Evolutionary conservation across 2,113 vertebrate species (phyloP).

Genomic region (Urocynchramus pylzowi): DNA sequence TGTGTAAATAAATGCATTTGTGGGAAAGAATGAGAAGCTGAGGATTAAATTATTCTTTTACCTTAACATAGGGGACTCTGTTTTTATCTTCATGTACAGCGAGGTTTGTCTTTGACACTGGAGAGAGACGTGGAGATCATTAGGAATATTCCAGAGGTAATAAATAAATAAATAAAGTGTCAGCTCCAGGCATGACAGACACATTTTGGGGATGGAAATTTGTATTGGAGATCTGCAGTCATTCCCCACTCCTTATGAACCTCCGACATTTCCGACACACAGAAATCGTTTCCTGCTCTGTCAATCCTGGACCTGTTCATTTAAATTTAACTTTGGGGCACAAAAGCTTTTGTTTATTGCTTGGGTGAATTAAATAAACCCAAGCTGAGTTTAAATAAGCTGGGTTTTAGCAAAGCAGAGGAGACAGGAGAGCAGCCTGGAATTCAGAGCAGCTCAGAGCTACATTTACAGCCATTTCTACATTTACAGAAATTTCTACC

Average conservation of each 20-base stretch:
- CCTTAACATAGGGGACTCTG: slow-evolving; percentile 88
- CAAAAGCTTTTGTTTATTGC: not conserved
- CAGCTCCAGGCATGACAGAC: not conserved
- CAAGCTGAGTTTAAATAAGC: too few relatives aligned
- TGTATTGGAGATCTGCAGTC: not conserved
- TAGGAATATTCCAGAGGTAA: not conserved
- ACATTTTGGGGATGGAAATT: not conserved
- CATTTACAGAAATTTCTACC: rapidly evolving
- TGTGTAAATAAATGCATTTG: not conserved
- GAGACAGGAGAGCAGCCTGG: not conserved
- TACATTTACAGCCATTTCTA: not conserved
- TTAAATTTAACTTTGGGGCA: not conserved
- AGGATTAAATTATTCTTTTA: slow-evolving; percentile 26
- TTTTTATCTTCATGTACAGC: slow-evolving; percentile 90
- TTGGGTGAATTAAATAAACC: not conserved
- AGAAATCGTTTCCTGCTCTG: not conserved
- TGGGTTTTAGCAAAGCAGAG: not conserved
- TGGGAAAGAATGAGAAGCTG: not conserved
- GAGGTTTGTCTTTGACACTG: slow-evolving; percentile 87
- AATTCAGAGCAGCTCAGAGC: not conserved
- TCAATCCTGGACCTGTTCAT: not conserved
- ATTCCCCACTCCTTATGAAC: not conserved
- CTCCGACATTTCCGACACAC: rapidly evolving
- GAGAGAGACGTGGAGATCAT: not conserved
- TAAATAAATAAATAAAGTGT: not conserved